Evolutionary conservation across 1,140 invertebrate genomes (phyloP).

Genomic region (Bilobella aurantiaca): DNA sequence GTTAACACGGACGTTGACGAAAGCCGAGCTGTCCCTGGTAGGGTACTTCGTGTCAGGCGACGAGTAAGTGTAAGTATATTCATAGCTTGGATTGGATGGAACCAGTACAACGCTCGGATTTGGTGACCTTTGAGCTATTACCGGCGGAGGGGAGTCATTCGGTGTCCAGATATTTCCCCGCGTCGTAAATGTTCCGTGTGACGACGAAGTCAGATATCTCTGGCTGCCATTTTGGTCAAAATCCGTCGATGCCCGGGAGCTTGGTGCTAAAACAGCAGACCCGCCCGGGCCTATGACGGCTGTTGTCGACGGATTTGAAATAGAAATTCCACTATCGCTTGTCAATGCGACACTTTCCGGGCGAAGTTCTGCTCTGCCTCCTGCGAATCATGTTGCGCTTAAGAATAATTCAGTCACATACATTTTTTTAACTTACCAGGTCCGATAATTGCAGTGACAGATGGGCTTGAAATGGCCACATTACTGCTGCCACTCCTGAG

Average conservation of each 20-base stretch:
- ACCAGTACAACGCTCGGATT: conserved; percentile 21
- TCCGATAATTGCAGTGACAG: conserved; percentile 27
- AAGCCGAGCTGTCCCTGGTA: conserved; percentile 23
- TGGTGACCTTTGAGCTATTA: not conserved
- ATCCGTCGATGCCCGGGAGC: conserved; percentile 21
- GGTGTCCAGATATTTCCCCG: not conserved
- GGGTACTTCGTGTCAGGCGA: conserved; percentile 30
- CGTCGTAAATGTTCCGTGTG: not conserved
- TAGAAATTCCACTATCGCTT: conserved; percentile 18
- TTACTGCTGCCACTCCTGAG: conserved; percentile 12
- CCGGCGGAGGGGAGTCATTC: not conserved
- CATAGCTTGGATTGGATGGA: conserved; percentile 25
- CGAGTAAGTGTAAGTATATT: conserved; percentile 28
- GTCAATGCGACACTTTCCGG: conserved; percentile 26
- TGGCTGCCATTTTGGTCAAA: not conserved
- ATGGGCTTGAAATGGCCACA: conserved; percentile 20
- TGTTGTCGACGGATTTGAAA: conserved; percentile 22
- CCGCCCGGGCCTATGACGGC: conserved; percentile 27
- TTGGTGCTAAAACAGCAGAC: conserved; percentile 22
- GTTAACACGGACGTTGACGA: conserved; percentile 30
- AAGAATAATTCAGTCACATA: not conserved
- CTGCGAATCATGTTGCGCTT: conserved; percentile 6
- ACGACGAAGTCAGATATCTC: too few species aligned
- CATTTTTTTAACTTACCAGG: conserved; percentile 14
- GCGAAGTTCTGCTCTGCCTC: conserved; percentile 20